Evolutionary conservation across 2,113 vertebrate species (phyloP).

Genomic region (Silurus asotus): DNA sequence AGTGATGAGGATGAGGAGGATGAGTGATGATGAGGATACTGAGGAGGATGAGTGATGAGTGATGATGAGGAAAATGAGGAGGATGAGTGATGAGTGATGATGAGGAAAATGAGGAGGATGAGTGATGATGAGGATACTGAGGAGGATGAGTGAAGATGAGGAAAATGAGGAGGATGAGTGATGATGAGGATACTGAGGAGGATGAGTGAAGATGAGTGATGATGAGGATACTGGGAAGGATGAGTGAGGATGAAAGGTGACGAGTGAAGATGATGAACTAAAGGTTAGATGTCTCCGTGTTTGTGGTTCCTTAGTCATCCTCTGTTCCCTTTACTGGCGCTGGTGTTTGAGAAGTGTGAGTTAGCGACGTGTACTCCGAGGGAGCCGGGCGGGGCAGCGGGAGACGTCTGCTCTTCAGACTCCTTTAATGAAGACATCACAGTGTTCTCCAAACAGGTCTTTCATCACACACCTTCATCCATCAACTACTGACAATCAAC

Average conservation of each 20-base stretch:
- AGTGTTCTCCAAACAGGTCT: conserved; percentile 92
- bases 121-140: no score
- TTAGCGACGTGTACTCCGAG: conserved; percentile 94
- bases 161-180: no score
- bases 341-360: conserved; percentile 98
- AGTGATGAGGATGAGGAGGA: no score
- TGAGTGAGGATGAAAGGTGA: not conserved
- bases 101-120: no score
- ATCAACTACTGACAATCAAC: not conserved
- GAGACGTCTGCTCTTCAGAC: conserved; percentile 95
- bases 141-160: no score
- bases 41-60: no score
- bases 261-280: no score
- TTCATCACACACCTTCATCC: not conserved
- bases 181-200: no score
- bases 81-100: no score
- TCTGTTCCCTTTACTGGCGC: conserved; percentile 91
- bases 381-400: conserved; percentile 90
- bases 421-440: conserved; percentile 97
- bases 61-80: no score
- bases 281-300: not conserved
- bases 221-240: not conserved
- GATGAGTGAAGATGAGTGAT: not conserved
- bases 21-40: no score
- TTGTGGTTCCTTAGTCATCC: conserved; percentile 83